Conservation (phyloP, 1,140 invertebrate species). For the Pectinophora gossypiella region DNA sequence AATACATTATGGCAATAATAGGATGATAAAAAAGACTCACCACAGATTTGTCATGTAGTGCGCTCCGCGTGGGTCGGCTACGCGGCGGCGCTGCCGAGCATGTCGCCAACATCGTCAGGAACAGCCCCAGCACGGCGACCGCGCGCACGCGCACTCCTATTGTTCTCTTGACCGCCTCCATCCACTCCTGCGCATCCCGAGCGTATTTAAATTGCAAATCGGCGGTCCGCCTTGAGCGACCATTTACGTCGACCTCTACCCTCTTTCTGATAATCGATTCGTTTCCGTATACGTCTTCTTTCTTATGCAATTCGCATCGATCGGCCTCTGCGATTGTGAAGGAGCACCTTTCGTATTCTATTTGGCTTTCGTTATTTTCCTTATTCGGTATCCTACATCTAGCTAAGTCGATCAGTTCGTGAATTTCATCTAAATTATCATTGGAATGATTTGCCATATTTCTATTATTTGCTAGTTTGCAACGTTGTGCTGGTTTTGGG, state of each 20-base stretch:
- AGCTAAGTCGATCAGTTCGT: slow-evolving; percentile 59
- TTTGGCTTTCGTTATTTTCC: slow-evolving; percentile 37
- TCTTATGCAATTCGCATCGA: slow-evolving; percentile 37
- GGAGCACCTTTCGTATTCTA: slow-evolving; percentile 34
- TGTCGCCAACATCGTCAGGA: slow-evolving; percentile 43
- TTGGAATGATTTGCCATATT: slow-evolving; percentile 48
- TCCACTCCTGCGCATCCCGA: slow-evolving; percentile 35
- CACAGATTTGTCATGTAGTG: slow-evolving; percentile 46
- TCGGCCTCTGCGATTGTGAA: slow-evolving; percentile 15
- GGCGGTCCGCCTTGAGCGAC: slow-evolving; percentile 43
- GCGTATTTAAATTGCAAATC: slow-evolving; percentile 61
- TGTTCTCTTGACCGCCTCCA: slow-evolving; percentile 47
- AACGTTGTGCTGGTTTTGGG: not conserved
- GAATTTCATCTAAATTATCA: slow-evolving; percentile 40
- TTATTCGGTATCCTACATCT: slow-evolving; percentile 47
- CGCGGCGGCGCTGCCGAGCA: slow-evolving; percentile 41
- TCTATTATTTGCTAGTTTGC: slow-evolving; percentile 25
- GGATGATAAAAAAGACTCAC: slow-evolving; percentile 36
- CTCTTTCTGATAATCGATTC: slow-evolving; percentile 54
- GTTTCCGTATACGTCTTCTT: slow-evolving; percentile 49
- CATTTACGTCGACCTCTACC: slow-evolving; percentile 45
- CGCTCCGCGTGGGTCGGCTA: slow-evolving; percentile 32
- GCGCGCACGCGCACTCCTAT: slow-evolving; percentile 46
- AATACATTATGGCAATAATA: too few relatives aligned
- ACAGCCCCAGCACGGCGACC: slow-evolving; percentile 36